These are phyloP conservation scores for Drosophila koepferae DNA, from an alignment of 2,888 invertebrate species.

Conservation along the genomic window DNA sequence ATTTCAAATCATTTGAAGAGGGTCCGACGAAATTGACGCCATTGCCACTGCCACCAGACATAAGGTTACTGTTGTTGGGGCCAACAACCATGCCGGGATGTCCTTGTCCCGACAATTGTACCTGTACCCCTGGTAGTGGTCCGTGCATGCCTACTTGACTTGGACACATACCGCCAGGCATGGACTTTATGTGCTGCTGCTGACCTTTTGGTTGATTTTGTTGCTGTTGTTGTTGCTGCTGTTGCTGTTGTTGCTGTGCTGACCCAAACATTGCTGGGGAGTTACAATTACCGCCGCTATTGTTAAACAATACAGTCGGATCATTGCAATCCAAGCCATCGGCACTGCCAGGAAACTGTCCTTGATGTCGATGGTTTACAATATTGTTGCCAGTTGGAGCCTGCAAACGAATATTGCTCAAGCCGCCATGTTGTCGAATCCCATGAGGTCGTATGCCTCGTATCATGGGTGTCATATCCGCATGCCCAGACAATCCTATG, in stretches of 20 bases:
- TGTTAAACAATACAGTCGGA: slow-evolving; percentile 55
- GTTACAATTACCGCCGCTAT: slow-evolving; percentile 54
- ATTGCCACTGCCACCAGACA: slow-evolving; percentile 31
- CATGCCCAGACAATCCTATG: slow-evolving; percentile 59
- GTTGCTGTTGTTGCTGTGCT: slow-evolving; percentile 31
- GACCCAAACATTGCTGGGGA: slow-evolving; percentile 50
- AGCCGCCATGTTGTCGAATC: slow-evolving; percentile 86
- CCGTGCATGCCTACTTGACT: slow-evolving; percentile 52
- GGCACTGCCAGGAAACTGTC: slow-evolving; percentile 58
- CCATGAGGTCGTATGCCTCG: slow-evolving; percentile 86
- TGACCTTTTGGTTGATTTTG: slow-evolving; percentile 43
- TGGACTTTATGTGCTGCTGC: slow-evolving; percentile 48
- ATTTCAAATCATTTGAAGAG: slow-evolving; percentile 94
- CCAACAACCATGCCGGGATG: slow-evolving; percentile 48
- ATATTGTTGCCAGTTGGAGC: slow-evolving; percentile 57
- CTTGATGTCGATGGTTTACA: slow-evolving; percentile 56
- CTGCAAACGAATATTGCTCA: slow-evolving; percentile 63
- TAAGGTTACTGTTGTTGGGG: slow-evolving; percentile 42
- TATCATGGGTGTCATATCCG: slow-evolving; percentile 82
- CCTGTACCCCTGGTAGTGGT: slow-evolving; percentile 34
- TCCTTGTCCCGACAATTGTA: slow-evolving; percentile 47
- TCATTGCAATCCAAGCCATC: slow-evolving; percentile 70
- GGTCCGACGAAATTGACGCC: slow-evolving; percentile 89
- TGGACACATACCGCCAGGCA: slow-evolving; percentile 57
- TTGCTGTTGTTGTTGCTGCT: slow-evolving; percentile 27